Evolutionary conservation across 2,888 invertebrate genomes (phyloP).

Genomic region (Ypsolopha sequella): DNA sequence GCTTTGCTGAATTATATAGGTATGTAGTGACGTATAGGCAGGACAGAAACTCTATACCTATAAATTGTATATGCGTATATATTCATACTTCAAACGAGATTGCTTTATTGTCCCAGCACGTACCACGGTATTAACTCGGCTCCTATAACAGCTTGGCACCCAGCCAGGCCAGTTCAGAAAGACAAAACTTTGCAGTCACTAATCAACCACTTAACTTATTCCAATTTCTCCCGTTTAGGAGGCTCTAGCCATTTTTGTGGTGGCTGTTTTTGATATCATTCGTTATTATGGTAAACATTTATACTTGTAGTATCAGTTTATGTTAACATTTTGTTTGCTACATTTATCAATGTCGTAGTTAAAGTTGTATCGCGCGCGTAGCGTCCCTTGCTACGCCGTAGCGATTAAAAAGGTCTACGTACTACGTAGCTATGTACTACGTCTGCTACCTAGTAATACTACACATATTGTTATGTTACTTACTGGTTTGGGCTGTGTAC

Average conservation of each 20-base stretch:
- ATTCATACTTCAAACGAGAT: constrained; percentile 15
- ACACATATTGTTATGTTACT: no score
- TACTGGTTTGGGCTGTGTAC: no score
- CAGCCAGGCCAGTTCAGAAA: constrained; percentile 24
- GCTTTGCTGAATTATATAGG: no score
- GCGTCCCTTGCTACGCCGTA: no score
- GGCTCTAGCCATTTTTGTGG: constrained; percentile 1
- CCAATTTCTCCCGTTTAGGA: constrained; percentile 11
- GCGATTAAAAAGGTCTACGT: no score
- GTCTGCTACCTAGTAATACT: no score
- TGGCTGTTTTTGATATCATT: not conserved
- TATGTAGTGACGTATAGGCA: no score
- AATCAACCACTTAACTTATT: constrained; percentile 32
- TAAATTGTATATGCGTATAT: constrained; percentile 6
- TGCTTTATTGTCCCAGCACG: constrained; percentile 23
- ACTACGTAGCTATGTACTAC: no score
- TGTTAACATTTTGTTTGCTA: not conserved
- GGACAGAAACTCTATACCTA: no score
- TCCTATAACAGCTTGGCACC: constrained; percentile 28
- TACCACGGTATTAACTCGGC: constrained; percentile 28
- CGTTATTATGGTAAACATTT: no score
- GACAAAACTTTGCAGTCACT: constrained; percentile 38
- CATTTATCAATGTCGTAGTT: not conserved
- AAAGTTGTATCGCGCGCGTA: not conserved
- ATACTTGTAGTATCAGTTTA: no score